Evolutionary conservation across 2,888 invertebrate genomes (phyloP), one percentile per base, ranked within the genome.

Genomic region (Ischnus inquisitorius): DNA sequence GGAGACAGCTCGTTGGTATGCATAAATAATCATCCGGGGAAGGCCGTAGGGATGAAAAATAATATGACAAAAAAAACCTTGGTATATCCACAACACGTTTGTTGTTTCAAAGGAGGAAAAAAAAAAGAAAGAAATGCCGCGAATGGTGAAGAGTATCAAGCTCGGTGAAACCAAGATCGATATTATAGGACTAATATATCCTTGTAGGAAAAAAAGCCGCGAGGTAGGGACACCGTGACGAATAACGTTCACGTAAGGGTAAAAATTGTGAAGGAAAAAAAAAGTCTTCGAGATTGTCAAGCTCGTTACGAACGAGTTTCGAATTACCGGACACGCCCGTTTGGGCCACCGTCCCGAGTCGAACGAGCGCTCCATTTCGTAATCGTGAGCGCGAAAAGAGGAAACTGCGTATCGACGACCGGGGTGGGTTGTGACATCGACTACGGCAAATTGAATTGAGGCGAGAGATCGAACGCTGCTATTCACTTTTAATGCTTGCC

Each of bases 401-500:
- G 19, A 10, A 22, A 54, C 2, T 22, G 34, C 8, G 34, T 76
- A 28, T 25, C 19, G 28, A 62, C 14, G 34, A 1, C 5, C 1
- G n/a, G 43, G 14, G 43, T 46, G 22, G 19, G 34, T 39, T 12
- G 19, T 60, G 67, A 67, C 60, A 67, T 54, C 72, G 67, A 39
- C 34, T 74, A 34, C 74, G 67, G 25, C 39, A 72, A 79, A 65
- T 72, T 79, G 46, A 65, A 48, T 39, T n/a, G 62, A 57, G 43
- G 54, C 16, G 51, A 22, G 46, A 12, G 48, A 28, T 28, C 25
- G 34, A 16, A 28, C 34, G 19, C 12, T 8, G 41, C 41, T 19
- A 19, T 64, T 19, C 39, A 39, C 39, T 41, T 8, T 16, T n/a
- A n/a, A 34, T 25, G 28, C 64, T 34, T 64, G 41, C 16, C 14